phyloP scores from a whole-genome alignment of 37 sponge, comb jelly and placozoan genomes.

The Diacarnus erythraeanus region DNA sequence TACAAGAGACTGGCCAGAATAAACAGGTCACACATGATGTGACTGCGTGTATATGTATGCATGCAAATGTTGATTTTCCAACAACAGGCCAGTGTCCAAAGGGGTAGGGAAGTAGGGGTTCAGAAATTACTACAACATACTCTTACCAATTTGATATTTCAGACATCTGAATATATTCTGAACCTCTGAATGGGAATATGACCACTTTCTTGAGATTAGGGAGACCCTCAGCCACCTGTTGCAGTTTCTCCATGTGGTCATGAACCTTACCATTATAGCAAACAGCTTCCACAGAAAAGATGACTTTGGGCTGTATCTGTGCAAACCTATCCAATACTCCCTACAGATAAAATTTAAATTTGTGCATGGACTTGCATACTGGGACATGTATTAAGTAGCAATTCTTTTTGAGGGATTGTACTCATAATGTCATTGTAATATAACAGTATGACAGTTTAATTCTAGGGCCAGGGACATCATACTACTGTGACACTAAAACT shows the following conservation, averaged over 20 bases:
- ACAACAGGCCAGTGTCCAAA: no score
- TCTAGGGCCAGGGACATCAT: not conserved
- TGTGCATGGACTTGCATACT: not conserved
- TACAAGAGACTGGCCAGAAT: no score
- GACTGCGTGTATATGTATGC: no score
- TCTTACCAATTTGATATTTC: conserved; percentile 65
- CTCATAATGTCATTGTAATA: no score
- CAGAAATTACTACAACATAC: no score
- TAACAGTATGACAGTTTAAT: not conserved
- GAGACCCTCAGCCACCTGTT: conserved; percentile 83
- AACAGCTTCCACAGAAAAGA: conserved; percentile 99
- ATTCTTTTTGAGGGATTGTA: not conserved
- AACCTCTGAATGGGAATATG: conserved; percentile 65
- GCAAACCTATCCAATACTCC: conserved; percentile 92
- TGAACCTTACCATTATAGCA: conserved; percentile 86
- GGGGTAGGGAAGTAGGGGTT: no score
- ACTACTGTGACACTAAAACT: not conserved
- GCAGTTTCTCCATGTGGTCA: conserved; percentile 83
- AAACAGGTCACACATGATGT: no score
- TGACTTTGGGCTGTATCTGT: conserved; percentile 93
- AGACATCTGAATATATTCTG: conserved; percentile 45
- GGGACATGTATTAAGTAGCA: not conserved
- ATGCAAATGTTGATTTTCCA: no score
- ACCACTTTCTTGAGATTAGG: conserved; percentile 83
- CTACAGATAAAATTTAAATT: no score